Evolutionary conservation across 2,888 invertebrate species (phyloP).

Genomic region (Lysandra bellargus): DNA sequence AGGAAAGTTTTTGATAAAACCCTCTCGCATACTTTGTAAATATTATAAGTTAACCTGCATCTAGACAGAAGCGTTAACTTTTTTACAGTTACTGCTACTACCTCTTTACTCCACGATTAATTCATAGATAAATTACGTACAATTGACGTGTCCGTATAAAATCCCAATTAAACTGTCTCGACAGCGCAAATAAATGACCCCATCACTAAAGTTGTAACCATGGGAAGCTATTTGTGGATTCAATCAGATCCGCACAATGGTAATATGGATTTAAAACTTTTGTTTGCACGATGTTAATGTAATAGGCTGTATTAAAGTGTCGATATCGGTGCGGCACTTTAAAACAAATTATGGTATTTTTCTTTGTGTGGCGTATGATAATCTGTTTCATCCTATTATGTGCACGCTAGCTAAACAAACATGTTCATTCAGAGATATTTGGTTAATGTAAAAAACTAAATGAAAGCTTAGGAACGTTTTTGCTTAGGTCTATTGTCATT

Average conservation of each 20-base stretch:
- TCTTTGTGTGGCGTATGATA: slow-evolving; percentile 17
- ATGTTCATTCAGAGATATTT: slow-evolving; percentile 6
- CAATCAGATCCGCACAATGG: slow-evolving; percentile 73
- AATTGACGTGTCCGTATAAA: slow-evolving; percentile 7
- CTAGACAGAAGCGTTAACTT: neutral
- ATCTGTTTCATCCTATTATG: slow-evolving; percentile 16
- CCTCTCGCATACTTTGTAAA: too few species aligned
- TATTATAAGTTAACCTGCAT: neutral
- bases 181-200: slow-evolving; percentile 39
- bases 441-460: neutral
- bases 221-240: slow-evolving; percentile 76
- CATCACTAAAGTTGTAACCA: slow-evolving; percentile 56
- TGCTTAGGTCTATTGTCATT: neutral
- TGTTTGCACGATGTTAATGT: slow-evolving; percentile 43
- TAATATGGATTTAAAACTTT: slow-evolving; percentile 63
- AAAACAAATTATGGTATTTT: slow-evolving; percentile 23
- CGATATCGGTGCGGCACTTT: slow-evolving; percentile 17
- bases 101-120: neutral
- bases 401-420: slow-evolving; percentile 26
- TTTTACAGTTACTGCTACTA: neutral
- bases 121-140: slow-evolving; percentile 9
- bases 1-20: neutral
- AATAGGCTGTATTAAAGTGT: slow-evolving; percentile 25
- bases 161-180: slow-evolving; percentile 36
- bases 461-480: neutral